Evolutionary conservation across 2,797 vertebrate species (phyloP).

Genomic region (Streptopelia turtur): DNA sequence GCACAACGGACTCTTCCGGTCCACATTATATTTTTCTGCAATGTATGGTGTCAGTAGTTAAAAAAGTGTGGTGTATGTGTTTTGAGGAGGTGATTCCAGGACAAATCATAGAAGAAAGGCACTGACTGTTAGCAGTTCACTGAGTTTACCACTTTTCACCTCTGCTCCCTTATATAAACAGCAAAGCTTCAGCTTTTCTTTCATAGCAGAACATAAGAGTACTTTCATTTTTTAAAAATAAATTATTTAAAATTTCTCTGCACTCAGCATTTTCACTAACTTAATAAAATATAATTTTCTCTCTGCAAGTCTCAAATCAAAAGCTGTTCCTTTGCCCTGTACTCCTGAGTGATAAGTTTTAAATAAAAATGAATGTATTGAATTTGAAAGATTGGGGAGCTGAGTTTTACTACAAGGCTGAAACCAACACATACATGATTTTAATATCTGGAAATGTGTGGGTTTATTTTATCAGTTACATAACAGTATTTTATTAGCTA

Average conservation of each 20-base stretch:
- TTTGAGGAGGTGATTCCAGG: not conserved
- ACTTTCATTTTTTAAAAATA: not conserved
- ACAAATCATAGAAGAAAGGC: conserved; percentile 10
- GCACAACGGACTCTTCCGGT: not conserved
- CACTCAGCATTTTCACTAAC: conserved; percentile 51
- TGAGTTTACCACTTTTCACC: conserved; percentile 3
- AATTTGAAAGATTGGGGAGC: not conserved
- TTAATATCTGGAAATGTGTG: conserved; percentile 30
- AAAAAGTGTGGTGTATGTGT: not conserved
- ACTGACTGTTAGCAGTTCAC: not conserved
- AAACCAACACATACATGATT: not conserved
- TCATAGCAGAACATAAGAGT: not conserved
- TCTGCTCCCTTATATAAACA: not conserved
- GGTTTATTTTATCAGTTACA: not conserved
- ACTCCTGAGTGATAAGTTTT: conserved; percentile 14
- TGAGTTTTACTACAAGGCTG: conserved; percentile 44
- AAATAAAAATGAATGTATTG: not conserved
- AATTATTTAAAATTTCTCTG: conserved; percentile 49
- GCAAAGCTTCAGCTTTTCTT: conserved; percentile 26
- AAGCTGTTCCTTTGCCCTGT: not conserved
- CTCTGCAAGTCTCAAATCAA: conserved; percentile 36
- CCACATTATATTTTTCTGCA: not conserved
- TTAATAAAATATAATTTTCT: conserved; percentile 40
- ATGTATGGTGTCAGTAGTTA: not conserved
- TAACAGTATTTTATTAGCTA: not conserved